phyloP scores from a whole-genome alignment of 2,888 invertebrate species.

The Dasysyrphus tricinctus region DNA sequence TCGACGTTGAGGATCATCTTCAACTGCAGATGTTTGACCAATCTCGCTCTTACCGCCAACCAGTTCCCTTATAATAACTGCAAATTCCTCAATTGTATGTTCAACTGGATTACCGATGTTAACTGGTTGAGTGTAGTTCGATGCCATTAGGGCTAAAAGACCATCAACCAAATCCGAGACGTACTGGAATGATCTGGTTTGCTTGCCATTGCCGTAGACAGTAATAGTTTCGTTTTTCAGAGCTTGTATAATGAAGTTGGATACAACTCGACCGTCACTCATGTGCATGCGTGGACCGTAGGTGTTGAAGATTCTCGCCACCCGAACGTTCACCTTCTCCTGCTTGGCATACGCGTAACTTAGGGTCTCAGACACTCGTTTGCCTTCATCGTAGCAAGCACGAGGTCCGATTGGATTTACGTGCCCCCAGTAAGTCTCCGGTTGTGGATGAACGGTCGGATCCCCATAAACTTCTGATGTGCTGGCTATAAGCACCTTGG shows the following conservation, averaged over 20 bases:
- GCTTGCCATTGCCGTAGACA: slow-evolving; percentile 94
- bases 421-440: slow-evolving; percentile 99
- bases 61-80: slow-evolving; percentile 91
- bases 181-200: slow-evolving; percentile 98
- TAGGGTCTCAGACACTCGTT: slow-evolving; percentile 97
- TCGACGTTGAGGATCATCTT: slow-evolving; percentile 98
- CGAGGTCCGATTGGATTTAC: slow-evolving; percentile 99
- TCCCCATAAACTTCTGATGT: slow-evolving; percentile 99
- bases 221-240: slow-evolving; percentile 97
- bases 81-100: slow-evolving; percentile 97
- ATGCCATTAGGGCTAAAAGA: slow-evolving; percentile 94
- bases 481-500: slow-evolving; percentile 96
- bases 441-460: slow-evolving; percentile 98
- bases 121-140: slow-evolving; percentile 95
- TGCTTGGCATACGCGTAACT: slow-evolving; percentile 98
- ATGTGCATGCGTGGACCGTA: slow-evolving; percentile 99
- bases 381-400: slow-evolving; percentile 99
- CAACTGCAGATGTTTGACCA: slow-evolving; percentile 92
- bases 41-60: slow-evolving; percentile 94
- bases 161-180: slow-evolving; percentile 98
- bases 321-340: slow-evolving; percentile 96
- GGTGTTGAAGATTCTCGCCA: slow-evolving; percentile 99
- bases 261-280: slow-evolving; percentile 99
- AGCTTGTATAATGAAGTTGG: slow-evolving; percentile 99
- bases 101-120: slow-evolving; percentile 99